Evolutionary conservation across 2,888 invertebrate species (phyloP), one percentile per base, ranked within the genome.

Genomic region (Hesperia comma): DNA sequence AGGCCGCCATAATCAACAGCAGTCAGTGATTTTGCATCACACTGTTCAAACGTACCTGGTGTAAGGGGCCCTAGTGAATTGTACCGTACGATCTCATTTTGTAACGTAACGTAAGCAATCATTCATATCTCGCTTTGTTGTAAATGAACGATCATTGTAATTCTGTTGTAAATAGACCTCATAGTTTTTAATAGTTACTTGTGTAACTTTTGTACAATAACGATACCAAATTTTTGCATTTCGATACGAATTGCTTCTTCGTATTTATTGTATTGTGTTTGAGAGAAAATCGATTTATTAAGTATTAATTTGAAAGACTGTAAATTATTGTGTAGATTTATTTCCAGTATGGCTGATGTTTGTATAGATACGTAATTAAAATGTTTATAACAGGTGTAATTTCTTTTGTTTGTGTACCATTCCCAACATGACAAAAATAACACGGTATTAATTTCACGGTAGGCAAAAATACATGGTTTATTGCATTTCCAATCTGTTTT

Each of bases 231-330:
- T 90, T 89, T 83, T 85, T 83, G 89, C 89, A 90, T 90, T 88
- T 90, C 85, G 84, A 80, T 75, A 83, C 84, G 79, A 86, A 84
- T 85, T 86, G 90, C 90, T 90, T 90, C 85, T 85, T 87, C 81
- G 81, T 88, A 88, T 88, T 89, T 88, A 90, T 90, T 87, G 84
- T 83, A 86, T 87, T 87, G 87, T 83, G 84, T 82, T 85, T 80
- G 77, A 79, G 82, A 79, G 79, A 80, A 83, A 77, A 79, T 82
- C 83, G 77, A 79, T 82, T 84, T 86, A 88, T 83, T 84, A 87
- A 90, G 89, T 92, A 91, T 92, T 92, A 89, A 85, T 91, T 86
- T 83, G 88, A 88, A 92, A 92, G 92, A 92, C 92, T 92, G 92
- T 92, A 92, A 87, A 88, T 88, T 90, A 89, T 87, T 90, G 86